Base-by-base conservation (phyloP, 1,140 invertebrate species). In the Phenacoccus solenopsis region DNA sequence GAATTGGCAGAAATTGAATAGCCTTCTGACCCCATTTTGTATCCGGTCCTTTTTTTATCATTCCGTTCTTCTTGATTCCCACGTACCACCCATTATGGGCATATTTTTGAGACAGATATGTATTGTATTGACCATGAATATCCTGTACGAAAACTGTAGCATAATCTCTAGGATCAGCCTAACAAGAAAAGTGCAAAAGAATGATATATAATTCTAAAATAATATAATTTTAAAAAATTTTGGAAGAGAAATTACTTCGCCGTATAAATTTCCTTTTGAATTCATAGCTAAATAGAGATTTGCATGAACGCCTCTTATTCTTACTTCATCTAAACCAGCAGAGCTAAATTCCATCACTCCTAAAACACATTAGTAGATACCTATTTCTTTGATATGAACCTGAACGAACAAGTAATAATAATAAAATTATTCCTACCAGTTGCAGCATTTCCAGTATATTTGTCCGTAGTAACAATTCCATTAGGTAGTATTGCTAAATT, bases 61-160 rank as follows among this genome's bases (percentile, higher is more conserved):
- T 82, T 13, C 86, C 85, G 28, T 82, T 84, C 74, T 83, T 86
- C 73, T 87, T 87, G 59, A 87, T 81, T 7, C 81, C 86, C 21
- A 87, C 76, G 79, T 85, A 87, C 84, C 85, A 87, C 1, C 84
- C 84, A 3, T 80, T 70, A 72, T 85, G 82, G 0, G 82, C 81
- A 72, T 83, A 83, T 75, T 83, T 83, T 71, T 79, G 79, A 4
- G 84, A 85, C 69, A 86, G 76, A 73, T 86, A 86, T 0, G 81
- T 82, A 71, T 84, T 84, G 71, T 85, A 86, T 1, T 78, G 79
- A 12, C 83, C 84, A 16, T 82, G 78, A 25, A 81, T 78, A 74
- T 79, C 80, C 75, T 86, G 85, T 28, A 86, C 81, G 78, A 85
- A 87, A 59, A 85, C 78, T 1, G 83, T 84, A 16, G 79, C 79